Evolutionary conservation across 2,797 vertebrate genomes (phyloP), one percentile per base, ranked within the genome.

Genomic region (Chelon auratus): DNA sequence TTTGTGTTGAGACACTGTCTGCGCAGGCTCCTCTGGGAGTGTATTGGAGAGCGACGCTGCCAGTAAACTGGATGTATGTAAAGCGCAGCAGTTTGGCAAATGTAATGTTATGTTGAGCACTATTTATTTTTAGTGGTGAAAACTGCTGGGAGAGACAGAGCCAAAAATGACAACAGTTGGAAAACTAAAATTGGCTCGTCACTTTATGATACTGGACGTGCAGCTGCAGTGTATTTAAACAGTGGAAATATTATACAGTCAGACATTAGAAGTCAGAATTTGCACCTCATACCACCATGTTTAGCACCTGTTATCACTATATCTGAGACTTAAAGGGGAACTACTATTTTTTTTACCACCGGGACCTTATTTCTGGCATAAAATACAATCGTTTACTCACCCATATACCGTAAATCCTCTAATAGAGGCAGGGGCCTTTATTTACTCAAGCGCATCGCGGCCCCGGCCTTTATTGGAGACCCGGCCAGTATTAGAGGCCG

Each of bases 31-130:
- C 64, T 70, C 48, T 51, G 55, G 33, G 24, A 55, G 57, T 68
- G 43, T 42, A 43, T 30, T 56, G 43, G 47, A 62, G 37, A 69
- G 47, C 48, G 37, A 39, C n/a, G 50, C 72, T 77, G 66, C 55
- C 65, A 76, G 60, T 18, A 52, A 66, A 78, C 26, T 58, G 59
- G 36, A 68, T 48, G 59, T 68, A 77, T 73, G 69, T 63, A 56
- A 77, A 71, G 39, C 73, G 71, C 70, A 68, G 69, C 62, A 71
- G 58, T 77, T 74, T 80, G 54, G 62, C 69, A 55, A 77, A 71
- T 74, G 30, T 8, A 26, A 68, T 61, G 43, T 60, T 37, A 69
- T 30, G 40, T 43, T 58, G 52, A 66, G 36, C 45, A 61, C 56
- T 58, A 62, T 62, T 73, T 15, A 60, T 70, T 66, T 72, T 69